Base-by-base conservation (phyloP, 2,797 vertebrate species). In the Darevskia mixta region DNA sequence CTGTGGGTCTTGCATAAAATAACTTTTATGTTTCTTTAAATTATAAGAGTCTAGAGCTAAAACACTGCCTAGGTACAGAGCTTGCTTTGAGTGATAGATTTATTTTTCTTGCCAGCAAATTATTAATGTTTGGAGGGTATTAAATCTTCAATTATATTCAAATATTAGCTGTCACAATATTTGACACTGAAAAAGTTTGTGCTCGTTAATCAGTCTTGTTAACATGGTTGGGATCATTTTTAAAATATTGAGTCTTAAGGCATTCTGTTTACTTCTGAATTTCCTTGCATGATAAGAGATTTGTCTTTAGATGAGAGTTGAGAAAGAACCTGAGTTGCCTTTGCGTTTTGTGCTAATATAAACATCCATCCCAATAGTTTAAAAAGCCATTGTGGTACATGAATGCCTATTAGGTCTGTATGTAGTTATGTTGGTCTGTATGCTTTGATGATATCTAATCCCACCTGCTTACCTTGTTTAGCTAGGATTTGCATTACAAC, bases 71-170 rank as follows among this genome's bases (percentile, higher is more conserved):
- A 92, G 92, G 77, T 91, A 17, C 84, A 38, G 87, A 86, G 77
- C 32, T 32, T 85, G 66, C 89, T 92, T 81, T 95, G 27, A 93
- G 73, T 89, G 90, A 41, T 90, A 75, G n/a, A 78, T 93, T 92
- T 72, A 91, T 91, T 92, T 92, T 86, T 94, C 87, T 92, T 95
- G 91, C 95, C 94, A 95, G 85, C 86, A 90, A 95, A 93, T 94
- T 92, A 92, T 69, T 95, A 91, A 95, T 93, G 93, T 93, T 91
- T 92, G 93, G 86, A 91, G 87, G 91, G 76, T 0, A 0, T 92
- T 93, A 95, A 95, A 89, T 91, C 94, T 93, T 96, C 94, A 95
- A 95, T 95, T 96, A 94, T 91, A 95, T 94, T 95, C 94, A 95
- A 95, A 95, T 95, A 94, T 94, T 95, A 92, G 90, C 90, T 95